Evolutionary conservation across 2,888 invertebrate genomes (phyloP).

Genomic region (Julus scandinavius): DNA sequence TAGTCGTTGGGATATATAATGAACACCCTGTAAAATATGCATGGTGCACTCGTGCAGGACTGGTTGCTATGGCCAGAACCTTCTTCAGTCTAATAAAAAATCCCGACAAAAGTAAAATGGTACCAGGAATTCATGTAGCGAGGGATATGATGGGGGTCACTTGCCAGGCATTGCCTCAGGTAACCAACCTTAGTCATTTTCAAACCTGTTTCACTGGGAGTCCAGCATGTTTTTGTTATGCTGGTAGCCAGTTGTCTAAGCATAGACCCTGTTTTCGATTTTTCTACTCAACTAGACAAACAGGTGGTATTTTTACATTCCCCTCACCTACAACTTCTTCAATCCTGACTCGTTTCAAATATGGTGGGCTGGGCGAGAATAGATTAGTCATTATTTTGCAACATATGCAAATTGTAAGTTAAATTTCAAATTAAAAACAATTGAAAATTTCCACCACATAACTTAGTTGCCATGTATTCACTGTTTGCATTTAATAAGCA

Average conservation of each 20-base stretch:
- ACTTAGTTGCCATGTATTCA: too few relatives aligned
- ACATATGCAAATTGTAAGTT: too few relatives aligned
- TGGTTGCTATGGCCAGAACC: constrained; percentile 2
- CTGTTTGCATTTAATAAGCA: too few relatives aligned
- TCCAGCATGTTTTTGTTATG: constrained; percentile 3
- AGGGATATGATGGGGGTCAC: constrained; percentile 21
- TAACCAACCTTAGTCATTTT: constrained; percentile 25
- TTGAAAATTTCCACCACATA: too few relatives aligned
- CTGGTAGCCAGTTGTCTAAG: not conserved
- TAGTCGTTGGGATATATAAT: not conserved
- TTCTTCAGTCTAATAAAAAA: constrained; percentile 31
- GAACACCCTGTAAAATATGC: constrained; percentile 17
- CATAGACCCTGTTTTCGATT: not conserved
- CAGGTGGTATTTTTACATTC: not conserved
- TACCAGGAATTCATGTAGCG: constrained; percentile 25
- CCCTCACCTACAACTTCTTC: not conserved
- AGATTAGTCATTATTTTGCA: too few relatives aligned
- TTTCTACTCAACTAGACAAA: not conserved
- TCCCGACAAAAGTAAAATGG: constrained; percentile 18
- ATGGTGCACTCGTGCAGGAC: constrained; percentile 6
- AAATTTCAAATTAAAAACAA: too few relatives aligned
- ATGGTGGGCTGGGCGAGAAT: not conserved
- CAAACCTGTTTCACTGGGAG: constrained; percentile 2
- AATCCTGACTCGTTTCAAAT: not conserved
- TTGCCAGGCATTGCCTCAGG: constrained; percentile 31